Evolutionary conservation across 2,888 invertebrate genomes (phyloP).

Genomic region (Atherix ibis): DNA sequence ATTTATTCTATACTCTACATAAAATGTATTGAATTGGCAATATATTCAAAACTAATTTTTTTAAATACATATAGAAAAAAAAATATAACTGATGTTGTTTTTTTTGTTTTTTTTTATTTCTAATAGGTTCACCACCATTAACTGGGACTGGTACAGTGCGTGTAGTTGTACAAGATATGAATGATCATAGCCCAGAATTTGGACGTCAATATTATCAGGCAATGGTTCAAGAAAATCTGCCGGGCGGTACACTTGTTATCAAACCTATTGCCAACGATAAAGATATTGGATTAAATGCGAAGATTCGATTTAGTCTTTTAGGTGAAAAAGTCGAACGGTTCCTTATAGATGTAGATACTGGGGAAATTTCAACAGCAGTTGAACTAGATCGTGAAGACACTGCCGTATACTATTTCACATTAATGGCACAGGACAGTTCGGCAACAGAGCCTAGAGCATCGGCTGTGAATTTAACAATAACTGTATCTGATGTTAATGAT

Average conservation of each 20-base stretch:
- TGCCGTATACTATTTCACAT: constrained; percentile 58
- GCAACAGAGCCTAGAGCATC: constrained; percentile 70
- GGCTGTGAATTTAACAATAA: constrained; percentile 67
- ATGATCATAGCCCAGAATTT: constrained; percentile 85
- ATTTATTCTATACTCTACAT: no score
- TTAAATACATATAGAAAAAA: no score
- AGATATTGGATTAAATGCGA: constrained; percentile 72
- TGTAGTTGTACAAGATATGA: constrained; percentile 83
- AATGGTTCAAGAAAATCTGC: constrained; percentile 65
- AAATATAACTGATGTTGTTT: no score
- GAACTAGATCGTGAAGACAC: constrained; percentile 67
- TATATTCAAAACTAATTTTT: no score
- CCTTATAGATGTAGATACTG: constrained; percentile 59
- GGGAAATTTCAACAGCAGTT: constrained; percentile 57
- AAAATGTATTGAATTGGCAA: no score
- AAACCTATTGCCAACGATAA: constrained; percentile 65
- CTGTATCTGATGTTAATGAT: constrained; percentile 69
- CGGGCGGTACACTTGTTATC: constrained; percentile 60
- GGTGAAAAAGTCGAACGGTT: constrained; percentile 73
- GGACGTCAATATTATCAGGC: constrained; percentile 65
- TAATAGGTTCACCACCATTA: constrained; percentile 80
- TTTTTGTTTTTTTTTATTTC: no score
- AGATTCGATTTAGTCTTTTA: constrained; percentile 68
- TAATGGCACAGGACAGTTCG: constrained; percentile 80
- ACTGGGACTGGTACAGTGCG: constrained; percentile 84